phyloP scores from a whole-genome alignment of 2,797 vertebrate genomes.

The Coranthus polyacanthus region DNA sequence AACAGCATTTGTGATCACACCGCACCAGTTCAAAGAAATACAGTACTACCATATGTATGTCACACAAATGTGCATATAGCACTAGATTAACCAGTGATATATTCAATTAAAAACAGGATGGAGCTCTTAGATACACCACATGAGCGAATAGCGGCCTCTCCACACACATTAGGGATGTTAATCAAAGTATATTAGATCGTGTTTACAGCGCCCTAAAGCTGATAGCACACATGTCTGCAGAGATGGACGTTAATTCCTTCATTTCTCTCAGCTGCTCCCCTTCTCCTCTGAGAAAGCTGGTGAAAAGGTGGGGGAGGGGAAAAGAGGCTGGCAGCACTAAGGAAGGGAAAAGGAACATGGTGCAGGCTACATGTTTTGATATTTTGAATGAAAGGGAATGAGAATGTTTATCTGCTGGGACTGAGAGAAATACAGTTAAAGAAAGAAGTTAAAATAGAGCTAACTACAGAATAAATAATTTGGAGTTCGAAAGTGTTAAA shows the following conservation, averaged over 20 bases:
- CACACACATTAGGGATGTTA: constrained; percentile 41
- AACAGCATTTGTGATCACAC: background rate
- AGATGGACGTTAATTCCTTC: constrained; percentile 74
- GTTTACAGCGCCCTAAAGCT: constrained; percentile 59
- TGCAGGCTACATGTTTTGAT: background rate
- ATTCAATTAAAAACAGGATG: constrained; percentile 3
- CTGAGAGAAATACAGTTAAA: background rate
- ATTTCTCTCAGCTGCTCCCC: constrained; percentile 78
- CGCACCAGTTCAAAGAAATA: background rate
- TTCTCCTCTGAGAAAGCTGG: constrained; percentile 46
- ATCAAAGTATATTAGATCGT: constrained; percentile 65
- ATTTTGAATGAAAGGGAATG: constrained; percentile 2
- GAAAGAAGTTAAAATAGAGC: accelerated
- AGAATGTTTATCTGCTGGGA: background rate
- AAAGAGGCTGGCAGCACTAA: constrained; percentile 31
- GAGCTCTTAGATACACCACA: background rate
- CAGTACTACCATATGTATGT: background rate
- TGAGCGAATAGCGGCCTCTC: constrained; percentile 17
- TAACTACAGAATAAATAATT: too few relatives aligned
- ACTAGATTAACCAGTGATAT: constrained; percentile 2
- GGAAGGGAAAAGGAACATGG: constrained; percentile 22
- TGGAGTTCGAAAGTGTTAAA: too few relatives aligned
- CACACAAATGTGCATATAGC: background rate
- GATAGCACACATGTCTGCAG: constrained; percentile 56
- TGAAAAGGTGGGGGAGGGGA: constrained; percentile 64